Percentiles rank a stretch among this genome's conserved stretches.
phyloP scores from a whole-genome alignment of 1,140 invertebrate genomes.

The Neotoxoptera formosana region DNA sequence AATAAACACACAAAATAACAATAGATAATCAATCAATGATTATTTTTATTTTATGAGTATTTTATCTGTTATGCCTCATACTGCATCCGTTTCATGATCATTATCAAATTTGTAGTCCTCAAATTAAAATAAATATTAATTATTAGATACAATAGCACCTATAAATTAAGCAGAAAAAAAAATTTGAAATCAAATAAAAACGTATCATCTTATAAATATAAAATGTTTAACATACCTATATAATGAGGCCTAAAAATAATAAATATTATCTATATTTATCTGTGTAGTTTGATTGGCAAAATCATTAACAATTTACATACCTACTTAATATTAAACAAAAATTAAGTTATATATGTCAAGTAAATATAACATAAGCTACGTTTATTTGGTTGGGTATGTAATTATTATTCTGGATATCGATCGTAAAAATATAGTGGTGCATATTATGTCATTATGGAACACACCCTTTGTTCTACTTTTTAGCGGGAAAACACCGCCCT shows the following conservation, averaged over 20 bases:
- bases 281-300: not conserved
- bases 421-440: not conserved
- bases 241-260: not conserved
- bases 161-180: not conserved
- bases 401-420: not conserved
- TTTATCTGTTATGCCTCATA: not conserved
- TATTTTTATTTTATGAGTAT: not conserved
- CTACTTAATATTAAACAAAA: not conserved
- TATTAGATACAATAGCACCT: not conserved
- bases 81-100: not conserved
- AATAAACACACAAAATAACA: not conserved
- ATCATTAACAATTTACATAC: not conserved
- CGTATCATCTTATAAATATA: not conserved
- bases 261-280: not conserved
- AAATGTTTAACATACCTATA: not conserved
- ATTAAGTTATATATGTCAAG: not conserved
- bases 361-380: not conserved
- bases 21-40: not conserved
- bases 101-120: not conserved
- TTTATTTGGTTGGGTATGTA: not conserved
- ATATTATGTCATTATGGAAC: not conserved
- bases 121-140: not conserved
- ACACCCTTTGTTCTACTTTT: conserved; percentile 35
- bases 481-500: conserved; percentile 28
- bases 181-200: not conserved